Evolutionary conservation across 2,888 invertebrate species (phyloP).

Genomic region (Stenurella melanura): DNA sequence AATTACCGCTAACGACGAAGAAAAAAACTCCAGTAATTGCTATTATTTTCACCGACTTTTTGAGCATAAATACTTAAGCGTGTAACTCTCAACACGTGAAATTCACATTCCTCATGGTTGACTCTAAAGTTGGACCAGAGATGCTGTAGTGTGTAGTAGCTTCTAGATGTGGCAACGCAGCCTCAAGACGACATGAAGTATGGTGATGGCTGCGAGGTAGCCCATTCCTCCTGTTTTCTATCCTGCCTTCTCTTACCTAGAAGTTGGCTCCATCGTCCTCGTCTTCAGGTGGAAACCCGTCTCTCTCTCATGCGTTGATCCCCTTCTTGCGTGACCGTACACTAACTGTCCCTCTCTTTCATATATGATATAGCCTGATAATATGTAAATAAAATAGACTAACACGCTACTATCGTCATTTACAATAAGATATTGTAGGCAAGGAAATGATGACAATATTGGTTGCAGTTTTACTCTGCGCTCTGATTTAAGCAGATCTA

Average conservation of each 20-base stretch:
- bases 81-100: slow-evolving; percentile 62
- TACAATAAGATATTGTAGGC: slow-evolving; percentile 39
- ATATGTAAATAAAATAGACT: slow-evolving; percentile 55
- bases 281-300: slow-evolving; percentile 43
- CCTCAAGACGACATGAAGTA: slow-evolving; percentile 70
- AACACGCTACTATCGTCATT: slow-evolving; percentile 50
- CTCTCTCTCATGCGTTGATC: slow-evolving; percentile 48
- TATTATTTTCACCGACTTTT: slow-evolving; percentile 62
- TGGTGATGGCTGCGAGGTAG: slow-evolving; percentile 71
- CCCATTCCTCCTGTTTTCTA: slow-evolving; percentile 67
- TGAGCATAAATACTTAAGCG: slow-evolving; percentile 58
- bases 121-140: slow-evolving; percentile 50
- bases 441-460: slow-evolving; percentile 46
- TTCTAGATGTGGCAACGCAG: slow-evolving; percentile 66
- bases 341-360: slow-evolving; percentile 49
- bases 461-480: slow-evolving; percentile 42
- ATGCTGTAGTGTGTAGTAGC: slow-evolving; percentile 57
- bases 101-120: slow-evolving; percentile 62
- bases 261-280: slow-evolving; percentile 45
- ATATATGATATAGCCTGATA: slow-evolving; percentile 49
- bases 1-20: slow-evolving; percentile 55
- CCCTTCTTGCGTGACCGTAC: slow-evolving; percentile 47
- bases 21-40: slow-evolving; percentile 61
- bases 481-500: slow-evolving; percentile 3
- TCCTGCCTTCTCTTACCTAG: slow-evolving; percentile 57